Percentiles rank a stretch among this genome's conserved stretches.
phyloP scores from a whole-genome alignment of 1,140 invertebrate genomes.

The Procambarus clarkii region DNA sequence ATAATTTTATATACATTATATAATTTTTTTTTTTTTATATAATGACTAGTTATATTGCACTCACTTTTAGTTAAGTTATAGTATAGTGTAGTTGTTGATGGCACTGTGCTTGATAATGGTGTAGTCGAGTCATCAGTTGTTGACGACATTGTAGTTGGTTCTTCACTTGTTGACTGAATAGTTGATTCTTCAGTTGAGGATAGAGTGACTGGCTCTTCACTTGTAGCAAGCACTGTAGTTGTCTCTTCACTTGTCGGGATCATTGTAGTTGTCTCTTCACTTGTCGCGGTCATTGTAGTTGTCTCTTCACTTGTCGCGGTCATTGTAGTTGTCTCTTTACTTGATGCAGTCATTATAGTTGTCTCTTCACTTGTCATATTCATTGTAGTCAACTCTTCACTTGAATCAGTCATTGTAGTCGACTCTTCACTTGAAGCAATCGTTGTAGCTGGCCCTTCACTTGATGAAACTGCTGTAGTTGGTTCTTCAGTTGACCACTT shows the following conservation, averaged over 20 bases:
- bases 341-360: background rate
- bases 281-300: background rate
- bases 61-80: background rate
- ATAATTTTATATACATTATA: background rate
- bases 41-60: background rate
- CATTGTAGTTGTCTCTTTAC: background rate
- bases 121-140: background rate
- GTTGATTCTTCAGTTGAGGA: background rate
- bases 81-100: background rate
- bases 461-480: background rate
- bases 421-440: background rate
- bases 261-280: background rate
- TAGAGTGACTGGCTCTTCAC: background rate
- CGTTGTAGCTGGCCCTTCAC: background rate
- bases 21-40: no score
- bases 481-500: background rate
- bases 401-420: background rate
- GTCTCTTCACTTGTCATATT: background rate
- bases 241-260: background rate
- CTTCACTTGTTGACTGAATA: background rate
- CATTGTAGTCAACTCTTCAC: background rate
- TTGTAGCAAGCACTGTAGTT: background rate
- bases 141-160: background rate
- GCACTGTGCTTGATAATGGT: no score
- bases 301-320: background rate